These are phyloP conservation scores for Drosophila melanica DNA, from an alignment of 1,140 invertebrate species.

Conservation along the genomic window DNA sequence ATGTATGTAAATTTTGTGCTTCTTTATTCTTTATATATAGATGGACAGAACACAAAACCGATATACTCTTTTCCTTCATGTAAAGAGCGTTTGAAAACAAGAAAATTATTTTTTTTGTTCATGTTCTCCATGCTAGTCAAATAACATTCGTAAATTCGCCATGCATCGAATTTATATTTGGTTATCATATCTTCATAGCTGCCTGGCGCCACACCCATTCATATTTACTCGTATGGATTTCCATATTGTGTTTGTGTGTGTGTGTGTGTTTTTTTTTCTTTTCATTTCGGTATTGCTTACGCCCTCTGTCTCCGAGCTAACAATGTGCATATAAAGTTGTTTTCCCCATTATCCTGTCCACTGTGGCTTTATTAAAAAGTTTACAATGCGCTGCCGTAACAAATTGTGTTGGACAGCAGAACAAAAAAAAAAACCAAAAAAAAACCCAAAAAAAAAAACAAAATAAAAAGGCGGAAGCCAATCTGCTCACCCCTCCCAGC, in stretches of 20 bases:
- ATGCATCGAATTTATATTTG: conserved; percentile 64
- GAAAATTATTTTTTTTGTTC: no score
- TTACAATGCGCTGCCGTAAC: conserved; percentile 55
- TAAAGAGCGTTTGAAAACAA: no score
- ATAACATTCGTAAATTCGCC: conserved; percentile 59
- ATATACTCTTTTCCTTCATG: no score
- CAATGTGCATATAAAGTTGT: conserved; percentile 42
- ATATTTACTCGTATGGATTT: conserved; percentile 34
- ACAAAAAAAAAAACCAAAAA: conserved; percentile 20
- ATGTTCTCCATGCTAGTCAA: conserved; percentile 12
- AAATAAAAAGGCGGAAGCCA: neutral
- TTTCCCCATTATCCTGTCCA: conserved; percentile 39
- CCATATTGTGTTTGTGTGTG: conserved; percentile 26
- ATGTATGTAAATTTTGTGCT: no score
- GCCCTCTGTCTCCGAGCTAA: conserved; percentile 26
- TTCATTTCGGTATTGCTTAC: conserved; percentile 31
- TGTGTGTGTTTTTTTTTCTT: no score
- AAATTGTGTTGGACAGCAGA: conserved; percentile 23
- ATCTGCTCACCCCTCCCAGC: neutral
- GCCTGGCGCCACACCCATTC: neutral
- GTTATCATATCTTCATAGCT: conserved; percentile 15
- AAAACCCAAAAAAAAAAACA: conserved; percentile 13
- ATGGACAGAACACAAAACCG: no score
- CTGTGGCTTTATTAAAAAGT: conserved; percentile 77
- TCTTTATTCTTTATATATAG: no score